A percentile compares a stretch with the other conserved stretches of the same genome.
Conservation (phyloP, 2,888 invertebrate genomes). For the Chironomus riparius region DNA sequence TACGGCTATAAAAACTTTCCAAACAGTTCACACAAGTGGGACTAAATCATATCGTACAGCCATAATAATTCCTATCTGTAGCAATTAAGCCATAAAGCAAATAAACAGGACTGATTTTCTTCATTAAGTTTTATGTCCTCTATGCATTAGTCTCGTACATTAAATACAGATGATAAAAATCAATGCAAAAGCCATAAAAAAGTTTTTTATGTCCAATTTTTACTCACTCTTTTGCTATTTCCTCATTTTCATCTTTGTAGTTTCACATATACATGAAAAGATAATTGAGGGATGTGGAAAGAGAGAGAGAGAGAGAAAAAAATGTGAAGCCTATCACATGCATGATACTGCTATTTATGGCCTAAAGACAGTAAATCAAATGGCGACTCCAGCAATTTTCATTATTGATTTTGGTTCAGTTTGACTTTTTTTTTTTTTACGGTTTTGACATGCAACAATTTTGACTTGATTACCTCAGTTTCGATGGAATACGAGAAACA, state of each 20-base stretch:
- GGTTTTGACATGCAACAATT: not conserved
- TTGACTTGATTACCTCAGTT: too few relatives aligned
- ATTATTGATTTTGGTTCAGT: not conserved
- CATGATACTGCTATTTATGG: not conserved
- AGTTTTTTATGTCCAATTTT: too few relatives aligned
- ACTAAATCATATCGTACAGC: not conserved
- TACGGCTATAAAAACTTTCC: not conserved
- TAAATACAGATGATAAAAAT: not conserved
- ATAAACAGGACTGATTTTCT: not conserved
- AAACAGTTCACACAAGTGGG: not conserved
- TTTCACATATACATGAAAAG: too few relatives aligned
- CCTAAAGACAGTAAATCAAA: not conserved
- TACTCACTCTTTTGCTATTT: too few relatives aligned
- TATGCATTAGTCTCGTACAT: not conserved
- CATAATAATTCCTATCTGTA: not conserved
- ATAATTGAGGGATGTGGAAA: too few relatives aligned
- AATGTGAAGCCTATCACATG: too few relatives aligned
- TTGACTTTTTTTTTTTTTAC: not conserved
- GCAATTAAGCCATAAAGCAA: not conserved
- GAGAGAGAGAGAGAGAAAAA: too few relatives aligned
- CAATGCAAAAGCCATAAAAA: not conserved
- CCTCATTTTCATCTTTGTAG: too few relatives aligned
- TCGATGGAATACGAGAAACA: too few relatives aligned
- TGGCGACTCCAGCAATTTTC: not conserved
- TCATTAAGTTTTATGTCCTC: not conserved